Conservation (phyloP, 2,888 invertebrate genomes). For the Siphlonurus alternatus region DNA sequence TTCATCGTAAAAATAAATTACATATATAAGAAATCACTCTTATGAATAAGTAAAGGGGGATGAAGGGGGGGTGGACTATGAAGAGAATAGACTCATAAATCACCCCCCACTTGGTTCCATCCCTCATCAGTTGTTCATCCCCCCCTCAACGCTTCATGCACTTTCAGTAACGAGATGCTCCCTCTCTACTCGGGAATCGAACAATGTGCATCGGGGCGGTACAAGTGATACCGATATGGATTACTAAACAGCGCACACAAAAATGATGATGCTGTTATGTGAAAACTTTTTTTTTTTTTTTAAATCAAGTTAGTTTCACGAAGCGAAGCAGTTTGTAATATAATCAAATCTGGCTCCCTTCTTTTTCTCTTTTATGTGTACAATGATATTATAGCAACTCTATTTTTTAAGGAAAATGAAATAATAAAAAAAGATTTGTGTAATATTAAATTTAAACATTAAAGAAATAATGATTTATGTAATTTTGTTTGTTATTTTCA, state of each 20-base stretch:
- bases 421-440: not conserved
- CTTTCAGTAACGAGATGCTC: not conserved
- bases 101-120: not conserved
- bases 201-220: not conserved
- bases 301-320: not conserved
- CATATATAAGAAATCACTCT: not conserved
- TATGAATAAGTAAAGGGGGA: not conserved
- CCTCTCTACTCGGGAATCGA: not conserved
- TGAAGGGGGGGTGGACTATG: not conserved
- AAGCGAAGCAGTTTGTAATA: constrained; percentile 1
- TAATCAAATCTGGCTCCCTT: constrained; percentile 4
- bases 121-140: not conserved
- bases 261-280: constrained; percentile 4
- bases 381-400: not conserved
- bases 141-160: not conserved
- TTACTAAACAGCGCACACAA: not conserved
- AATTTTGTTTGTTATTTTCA: no score
- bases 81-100: not conserved
- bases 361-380: not conserved
- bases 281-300: constrained; percentile 1
- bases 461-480: no score
- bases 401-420: not conserved
- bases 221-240: constrained; percentile 1
- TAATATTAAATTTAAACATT: not conserved
- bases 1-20: no score